Base-by-base conservation (phyloP, 1,140 invertebrate genomes). In the Drosophila sp. region DNA sequence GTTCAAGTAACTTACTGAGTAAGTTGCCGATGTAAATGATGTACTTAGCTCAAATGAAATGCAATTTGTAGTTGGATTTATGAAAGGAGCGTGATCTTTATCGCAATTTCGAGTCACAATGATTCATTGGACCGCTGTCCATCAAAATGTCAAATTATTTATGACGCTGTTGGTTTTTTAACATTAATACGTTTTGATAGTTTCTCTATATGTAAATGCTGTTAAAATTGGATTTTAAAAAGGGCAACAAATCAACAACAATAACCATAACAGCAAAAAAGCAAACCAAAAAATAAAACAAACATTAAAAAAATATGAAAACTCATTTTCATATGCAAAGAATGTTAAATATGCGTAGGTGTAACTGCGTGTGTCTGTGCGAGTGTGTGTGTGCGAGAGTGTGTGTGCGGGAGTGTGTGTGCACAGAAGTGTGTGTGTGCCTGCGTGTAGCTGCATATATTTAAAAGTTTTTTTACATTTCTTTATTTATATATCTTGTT, bases 241-340 rank as follows among this genome's bases (percentile, higher is more conserved):
- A 34, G 1, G 40, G 29, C 11, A 29, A 29, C 53, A 29, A 16
- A 18, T 14, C 4, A 51, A 29, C 7, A 21, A 50, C 14, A 32
- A 61, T 13, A 43, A 53, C 40, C 7, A 27, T 6, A 27, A 38
- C 18, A 38, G 16, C 50, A 29, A 36, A 4, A 34, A 46, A 48
- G 38, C 43, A 11, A 41, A 63, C 53, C 36, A 53, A 16, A 21
- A 43, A 51, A 18, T 0, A 46, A 59, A 41, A 61, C 29, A 27
- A 62, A 70, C 45, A 41, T 67, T 48, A 78, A 69, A 58, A 48
- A 72, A 62, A 50, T 71, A 54, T 16, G 4, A 14, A 77, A 82
- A 82, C 80, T 83, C 80, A 76, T 82, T 83, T 82, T 83, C 71
- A 83, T 82, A 82, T 82, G 80, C 80, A 83, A 83, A 79, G 72